Percentiles rank a stretch among this genome's conserved stretches.
These are phyloP conservation scores for Gryllus bimaculatus DNA, from an alignment of 1,140 invertebrate species.

Conservation along the genomic window DNA sequence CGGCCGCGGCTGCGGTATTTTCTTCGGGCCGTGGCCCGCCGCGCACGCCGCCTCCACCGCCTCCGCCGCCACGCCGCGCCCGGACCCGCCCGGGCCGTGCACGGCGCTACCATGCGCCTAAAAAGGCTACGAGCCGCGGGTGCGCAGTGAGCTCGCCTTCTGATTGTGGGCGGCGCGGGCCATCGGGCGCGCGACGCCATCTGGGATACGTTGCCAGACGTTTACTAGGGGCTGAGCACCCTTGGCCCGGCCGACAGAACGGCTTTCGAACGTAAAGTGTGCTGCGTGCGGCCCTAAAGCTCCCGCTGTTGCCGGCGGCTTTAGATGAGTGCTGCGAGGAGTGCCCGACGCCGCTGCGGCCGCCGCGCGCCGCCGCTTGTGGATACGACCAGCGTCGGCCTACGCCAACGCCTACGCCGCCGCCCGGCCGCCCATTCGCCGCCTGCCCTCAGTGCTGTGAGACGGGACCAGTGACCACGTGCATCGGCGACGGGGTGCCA, in stretches of 20 bases:
- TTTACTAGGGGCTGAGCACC: slow-evolving; percentile 67
- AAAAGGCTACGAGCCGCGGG: slow-evolving; percentile 50
- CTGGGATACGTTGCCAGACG: slow-evolving; percentile 73
- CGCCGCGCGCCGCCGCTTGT: not conserved
- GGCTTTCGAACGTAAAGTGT: slow-evolving; percentile 84
- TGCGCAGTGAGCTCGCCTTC: slow-evolving; percentile 35
- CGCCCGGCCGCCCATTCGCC: not conserved
- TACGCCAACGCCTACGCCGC: not conserved
- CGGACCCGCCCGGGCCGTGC: not conserved
- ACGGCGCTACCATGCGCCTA: slow-evolving; percentile 39
- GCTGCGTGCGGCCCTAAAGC: not conserved
- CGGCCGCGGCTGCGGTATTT: not conserved
- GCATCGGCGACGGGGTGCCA: not conserved
- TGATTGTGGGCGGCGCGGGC: slow-evolving; percentile 35
- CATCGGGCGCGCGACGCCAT: slow-evolving; percentile 39
- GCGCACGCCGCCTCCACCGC: too few species aligned
- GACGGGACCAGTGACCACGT: not conserved
- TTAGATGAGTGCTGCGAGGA: not conserved
- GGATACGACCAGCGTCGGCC: not conserved
- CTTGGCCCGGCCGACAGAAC: slow-evolving; percentile 71
- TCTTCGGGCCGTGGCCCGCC: not conserved
- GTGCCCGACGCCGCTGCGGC: too few species aligned
- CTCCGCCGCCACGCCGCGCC: too few species aligned
- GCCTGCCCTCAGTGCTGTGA: not conserved
- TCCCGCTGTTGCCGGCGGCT: too few species aligned